Evolutionary conservation across 1,140 invertebrate species (phyloP).

Genomic region (Drosophila micromelanica): DNA sequence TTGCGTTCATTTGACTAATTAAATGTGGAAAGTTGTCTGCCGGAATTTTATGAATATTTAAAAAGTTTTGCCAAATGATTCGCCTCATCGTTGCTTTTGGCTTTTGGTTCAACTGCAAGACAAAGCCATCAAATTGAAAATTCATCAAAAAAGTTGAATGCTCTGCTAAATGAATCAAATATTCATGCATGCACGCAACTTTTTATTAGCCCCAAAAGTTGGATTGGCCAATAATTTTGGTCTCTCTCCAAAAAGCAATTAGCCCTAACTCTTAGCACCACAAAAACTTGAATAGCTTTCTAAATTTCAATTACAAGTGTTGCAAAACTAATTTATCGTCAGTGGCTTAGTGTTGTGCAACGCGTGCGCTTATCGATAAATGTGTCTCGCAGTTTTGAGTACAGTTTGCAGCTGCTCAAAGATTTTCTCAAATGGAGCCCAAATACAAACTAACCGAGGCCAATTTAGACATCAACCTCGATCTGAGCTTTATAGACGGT

Average conservation of each 20-base stretch:
- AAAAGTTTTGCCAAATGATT: conserved; percentile 70
- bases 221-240: conserved; percentile 66
- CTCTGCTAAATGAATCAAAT: conserved; percentile 75
- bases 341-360: conserved; percentile 11
- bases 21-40: conserved; percentile 74
- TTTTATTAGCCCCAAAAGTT: conserved; percentile 72
- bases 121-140: conserved; percentile 78
- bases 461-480: not conserved
- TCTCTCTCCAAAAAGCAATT: conserved; percentile 70
- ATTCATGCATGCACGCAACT: conserved; percentile 74
- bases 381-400: not conserved
- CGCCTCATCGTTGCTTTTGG: conserved; percentile 31
- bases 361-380: conserved; percentile 13
- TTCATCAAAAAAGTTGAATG: conserved; percentile 80
- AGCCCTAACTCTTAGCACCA: conserved; percentile 35
- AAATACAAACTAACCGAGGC: conserved; percentile 1
- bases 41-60: conserved; percentile 81
- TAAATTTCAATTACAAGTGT: conserved; percentile 1
- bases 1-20: conserved; percentile 81
- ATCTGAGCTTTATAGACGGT: conserved; percentile 14
- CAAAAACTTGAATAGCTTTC: conserved; percentile 40
- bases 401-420: not conserved
- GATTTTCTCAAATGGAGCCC: conserved; percentile 4
- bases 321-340: conserved; percentile 3
- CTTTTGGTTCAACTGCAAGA: conserved; percentile 42